Evolutionary conservation across 1,140 invertebrate genomes (phyloP).

Genomic region (Yoshiicerus persimilis): DNA sequence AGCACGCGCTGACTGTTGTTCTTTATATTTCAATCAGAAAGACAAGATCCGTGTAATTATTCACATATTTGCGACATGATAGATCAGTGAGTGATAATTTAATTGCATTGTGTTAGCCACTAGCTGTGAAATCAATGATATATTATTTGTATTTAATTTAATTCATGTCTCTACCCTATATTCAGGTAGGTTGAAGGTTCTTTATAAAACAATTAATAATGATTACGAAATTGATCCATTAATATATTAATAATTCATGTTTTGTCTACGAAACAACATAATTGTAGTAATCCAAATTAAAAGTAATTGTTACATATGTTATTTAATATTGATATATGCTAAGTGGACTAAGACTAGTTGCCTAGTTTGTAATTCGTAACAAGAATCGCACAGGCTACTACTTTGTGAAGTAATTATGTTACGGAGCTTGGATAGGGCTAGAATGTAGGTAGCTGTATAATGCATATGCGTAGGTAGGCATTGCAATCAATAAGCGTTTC

Average conservation of each 20-base stretch:
- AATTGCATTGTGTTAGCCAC: neutral
- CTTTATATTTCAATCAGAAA: neutral
- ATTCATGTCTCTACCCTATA: too few relatives aligned
- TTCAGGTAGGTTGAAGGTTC: neutral
- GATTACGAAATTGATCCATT: neutral
- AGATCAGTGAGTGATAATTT: neutral
- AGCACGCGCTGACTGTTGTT: neutral
- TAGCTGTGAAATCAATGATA: neutral
- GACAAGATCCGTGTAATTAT: neutral
- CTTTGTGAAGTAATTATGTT: too few relatives aligned
- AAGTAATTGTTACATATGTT: neutral
- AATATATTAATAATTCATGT: neutral
- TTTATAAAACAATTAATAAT: neutral
- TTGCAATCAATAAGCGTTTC: too few relatives aligned
- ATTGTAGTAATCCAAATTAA: neutral
- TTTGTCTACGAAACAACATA: neutral
- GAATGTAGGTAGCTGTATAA: too few relatives aligned
- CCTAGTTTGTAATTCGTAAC: too few relatives aligned
- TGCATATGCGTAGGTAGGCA: too few relatives aligned
- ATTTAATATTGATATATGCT: neutral
- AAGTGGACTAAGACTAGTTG: too few relatives aligned
- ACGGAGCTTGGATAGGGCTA: too few relatives aligned
- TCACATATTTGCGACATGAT: neutral
- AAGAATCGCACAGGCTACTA: too few relatives aligned
- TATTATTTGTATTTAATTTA: neutral